Evolutionary conservation across 2,113 vertebrate genomes (phyloP), one percentile per base, ranked within the genome.

Genomic region (Oryzias celebensis): DNA sequence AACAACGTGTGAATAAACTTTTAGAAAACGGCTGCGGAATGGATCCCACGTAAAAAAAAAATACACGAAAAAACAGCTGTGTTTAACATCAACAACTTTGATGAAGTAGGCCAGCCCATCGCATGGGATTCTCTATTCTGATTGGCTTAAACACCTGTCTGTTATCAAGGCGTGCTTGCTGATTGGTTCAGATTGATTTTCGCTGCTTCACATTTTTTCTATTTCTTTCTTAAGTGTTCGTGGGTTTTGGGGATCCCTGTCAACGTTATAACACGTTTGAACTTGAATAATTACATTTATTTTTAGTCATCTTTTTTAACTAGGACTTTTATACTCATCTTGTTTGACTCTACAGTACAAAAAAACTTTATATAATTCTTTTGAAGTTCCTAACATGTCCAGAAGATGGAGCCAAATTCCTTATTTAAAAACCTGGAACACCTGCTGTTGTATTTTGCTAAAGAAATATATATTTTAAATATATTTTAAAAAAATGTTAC

Each of bases 11-110:
- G 36, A 51, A 51, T 52, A 44, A 36, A 26, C 60, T 52, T 24
- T 24, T 31, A 53, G 41, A 23, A 61, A 62, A 50, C 46, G 43
- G 26, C 43, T 56, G 46, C 45, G 52, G 55, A 52, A 28, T 57
- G 54, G 59, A 62, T 44, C 59, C 55, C 46, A 52, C 50, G 55
- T 69, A 53, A 48, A 82, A 60, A 67, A 77, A 74, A 83, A 74
- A 74, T 82, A 78, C 83, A 88, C 85, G 59, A 73, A 84, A 77
- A 80, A 85, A 80, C 89, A 89, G 88, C 87, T 89, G 89, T 83
- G 73, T 75, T 68, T 78, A 86, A 85, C 76, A 81, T 86, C 83
- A 82, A 83, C 73, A 78, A 80, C 75, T 80, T 71, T 69, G 50
- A 44, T 7, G 58, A 45, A 36, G 42, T 60, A 61, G 59, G 18